These are phyloP conservation scores for Nomada flava DNA, from an alignment of 2,888 invertebrate genomes.

Conservation along the genomic window DNA sequence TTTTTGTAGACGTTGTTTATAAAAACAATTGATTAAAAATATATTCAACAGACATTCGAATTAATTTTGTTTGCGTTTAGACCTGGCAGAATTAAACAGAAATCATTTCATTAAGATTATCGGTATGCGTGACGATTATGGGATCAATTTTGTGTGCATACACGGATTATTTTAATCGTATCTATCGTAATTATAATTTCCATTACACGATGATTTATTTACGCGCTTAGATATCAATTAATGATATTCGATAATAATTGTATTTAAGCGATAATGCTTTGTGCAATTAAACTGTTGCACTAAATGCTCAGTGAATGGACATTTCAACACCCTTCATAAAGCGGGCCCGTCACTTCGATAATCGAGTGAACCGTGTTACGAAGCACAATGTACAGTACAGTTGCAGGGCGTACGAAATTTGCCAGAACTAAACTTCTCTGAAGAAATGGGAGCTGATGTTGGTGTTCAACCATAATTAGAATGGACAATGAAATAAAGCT, in stretches of 20 bases:
- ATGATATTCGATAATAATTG: conserved; percentile 15
- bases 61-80: no score
- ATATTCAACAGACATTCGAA: no score
- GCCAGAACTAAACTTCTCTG: not conserved
- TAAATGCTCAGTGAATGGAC: conserved; percentile 38
- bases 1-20: no score
- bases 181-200: not conserved
- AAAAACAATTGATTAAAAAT: no score
- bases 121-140: not conserved
- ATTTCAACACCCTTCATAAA: conserved; percentile 20
- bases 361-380: not conserved
- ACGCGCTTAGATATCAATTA: conserved; percentile 22
- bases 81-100: no score
- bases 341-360: not conserved
- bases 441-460: not conserved
- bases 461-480: not conserved
- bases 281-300: conserved; percentile 34
- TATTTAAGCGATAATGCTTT: not conserved
- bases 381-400: no score
- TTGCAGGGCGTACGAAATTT: not conserved
- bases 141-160: not conserved
- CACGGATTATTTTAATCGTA: conserved; percentile 6
- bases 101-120: not conserved
- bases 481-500: not conserved
- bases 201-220: conserved; percentile 19